Conservation (phyloP, 2,113 vertebrate species). For the Cheilinus undulatus region DNA sequence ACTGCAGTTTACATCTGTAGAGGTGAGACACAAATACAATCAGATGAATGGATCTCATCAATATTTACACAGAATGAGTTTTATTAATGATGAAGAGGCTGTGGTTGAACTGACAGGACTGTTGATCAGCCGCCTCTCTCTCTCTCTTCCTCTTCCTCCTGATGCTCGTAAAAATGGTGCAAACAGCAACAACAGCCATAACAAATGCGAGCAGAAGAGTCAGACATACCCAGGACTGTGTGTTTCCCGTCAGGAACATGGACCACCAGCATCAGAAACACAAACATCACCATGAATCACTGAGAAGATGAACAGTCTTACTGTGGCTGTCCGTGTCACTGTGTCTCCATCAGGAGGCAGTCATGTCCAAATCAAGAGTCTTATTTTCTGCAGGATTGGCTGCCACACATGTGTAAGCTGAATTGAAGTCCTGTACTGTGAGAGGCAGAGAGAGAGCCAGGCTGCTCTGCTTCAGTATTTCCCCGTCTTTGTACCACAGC, state of each 20-base stretch:
- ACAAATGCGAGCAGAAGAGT: neutral
- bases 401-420: conserved; percentile 36
- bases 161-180: neutral
- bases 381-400: conserved; percentile 11
- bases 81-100: too few relatives aligned
- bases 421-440: neutral
- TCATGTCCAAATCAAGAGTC: neutral
- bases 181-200: neutral
- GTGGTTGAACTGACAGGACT: neutral
- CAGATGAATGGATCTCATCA: too few relatives aligned
- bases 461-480: conserved; percentile 24
- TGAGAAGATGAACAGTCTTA: neutral
- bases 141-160: neutral
- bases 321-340: rapidly evolving
- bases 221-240: neutral
- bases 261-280: neutral
- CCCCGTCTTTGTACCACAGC: conserved; percentile 35
- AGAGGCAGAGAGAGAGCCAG: conserved; percentile 9
- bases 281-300: neutral
- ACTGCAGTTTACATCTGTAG: too few relatives aligned
- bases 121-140: neutral
- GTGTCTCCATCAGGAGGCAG: neutral
- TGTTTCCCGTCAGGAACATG: neutral
- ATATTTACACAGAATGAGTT: too few relatives aligned
- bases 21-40: too few relatives aligned